Evolutionary conservation across 2,113 vertebrate species (phyloP).

Genomic region (Mormoops blainvillei): DNA sequence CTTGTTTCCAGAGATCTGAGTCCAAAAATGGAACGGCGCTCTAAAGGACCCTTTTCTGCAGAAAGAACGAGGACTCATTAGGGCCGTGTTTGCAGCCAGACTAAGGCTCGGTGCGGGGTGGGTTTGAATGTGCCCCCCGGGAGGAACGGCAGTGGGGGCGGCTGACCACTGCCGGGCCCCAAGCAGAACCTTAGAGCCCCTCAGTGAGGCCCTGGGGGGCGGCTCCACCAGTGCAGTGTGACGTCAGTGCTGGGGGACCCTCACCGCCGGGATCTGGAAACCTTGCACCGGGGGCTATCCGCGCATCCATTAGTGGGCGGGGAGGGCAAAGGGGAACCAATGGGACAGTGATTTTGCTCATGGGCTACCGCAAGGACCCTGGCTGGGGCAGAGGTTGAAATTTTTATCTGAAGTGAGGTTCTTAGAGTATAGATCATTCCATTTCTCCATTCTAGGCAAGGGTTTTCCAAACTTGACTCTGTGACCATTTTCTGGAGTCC

Average conservation of each 20-base stretch:
- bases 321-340: neutral
- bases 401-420: neutral
- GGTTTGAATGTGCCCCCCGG: neutral
- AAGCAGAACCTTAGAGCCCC: fast-evolving
- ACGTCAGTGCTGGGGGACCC: fast-evolving
- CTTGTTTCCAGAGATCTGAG: neutral
- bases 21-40: neutral
- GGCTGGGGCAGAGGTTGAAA: neutral
- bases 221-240: too few relatives aligned
- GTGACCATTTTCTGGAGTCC: too few relatives aligned
- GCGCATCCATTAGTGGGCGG: neutral
- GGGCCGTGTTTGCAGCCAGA: neutral
- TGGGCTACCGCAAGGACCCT: neutral
- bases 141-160: fast-evolving
- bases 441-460: neutral
- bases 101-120: fast-evolving
- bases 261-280: neutral
- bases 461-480: neutral
- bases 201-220: fast-evolving
- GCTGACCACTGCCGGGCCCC: neutral
- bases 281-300: fast-evolving
- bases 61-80: neutral
- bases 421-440: neutral
- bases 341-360: neutral
- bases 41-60: neutral